phyloP scores from a whole-genome alignment of 2,888 invertebrate genomes.

The Dasysyrphus albostriatus region DNA sequence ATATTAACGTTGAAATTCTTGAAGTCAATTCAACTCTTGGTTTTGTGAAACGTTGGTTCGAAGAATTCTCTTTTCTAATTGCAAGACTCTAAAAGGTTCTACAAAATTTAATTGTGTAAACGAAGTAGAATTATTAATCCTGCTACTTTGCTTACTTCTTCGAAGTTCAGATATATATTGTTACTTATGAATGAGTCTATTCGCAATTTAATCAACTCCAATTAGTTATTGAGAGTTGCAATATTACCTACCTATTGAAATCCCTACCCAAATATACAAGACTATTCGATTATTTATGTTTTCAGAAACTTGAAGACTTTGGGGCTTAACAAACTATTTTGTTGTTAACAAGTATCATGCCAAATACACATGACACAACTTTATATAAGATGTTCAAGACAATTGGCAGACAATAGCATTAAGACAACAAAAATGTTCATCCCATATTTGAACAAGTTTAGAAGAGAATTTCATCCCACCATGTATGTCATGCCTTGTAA shows the following conservation, averaged over 20 bases:
- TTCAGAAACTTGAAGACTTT: neutral
- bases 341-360: constrained; percentile 12
- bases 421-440: neutral
- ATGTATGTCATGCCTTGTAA: neutral
- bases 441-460: neutral
- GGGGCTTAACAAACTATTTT: constrained; percentile 13
- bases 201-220: neutral
- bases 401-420: constrained; percentile 4
- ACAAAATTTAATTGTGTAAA: no score
- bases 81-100: no score
- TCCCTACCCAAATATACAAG: neutral
- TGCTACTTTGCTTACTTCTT: no score
- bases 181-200: neutral
- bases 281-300: neutral
- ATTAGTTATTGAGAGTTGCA: neutral
- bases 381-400: neutral
- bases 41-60: no score
- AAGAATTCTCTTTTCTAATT: no score
- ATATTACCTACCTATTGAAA: neutral
- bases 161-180: no score
- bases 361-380: constrained; percentile 1
- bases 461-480: neutral
- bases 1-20: no score
- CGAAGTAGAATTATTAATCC: no score
- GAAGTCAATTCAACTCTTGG: no score